Evolutionary conservation across 1,140 invertebrate genomes (phyloP), one percentile per base, ranked within the genome.

Genomic region (Carcinoscorpius rotundicauda): DNA sequence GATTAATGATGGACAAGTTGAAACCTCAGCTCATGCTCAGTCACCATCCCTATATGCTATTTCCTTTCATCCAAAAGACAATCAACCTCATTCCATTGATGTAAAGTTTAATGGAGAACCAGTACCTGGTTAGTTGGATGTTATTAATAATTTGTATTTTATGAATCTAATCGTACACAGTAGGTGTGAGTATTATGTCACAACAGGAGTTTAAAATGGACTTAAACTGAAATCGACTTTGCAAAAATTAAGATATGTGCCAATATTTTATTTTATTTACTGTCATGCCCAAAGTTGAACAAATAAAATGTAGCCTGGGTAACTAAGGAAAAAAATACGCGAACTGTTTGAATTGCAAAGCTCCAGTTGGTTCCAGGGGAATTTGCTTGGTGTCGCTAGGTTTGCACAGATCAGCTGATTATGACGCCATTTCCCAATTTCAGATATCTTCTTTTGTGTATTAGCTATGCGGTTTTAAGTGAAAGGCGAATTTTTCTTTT

Each of bases 41-140:
- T 93, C 93, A 57, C 87, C 92, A 50, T 93, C 97, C 74, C 90
- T 90, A 0, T 99, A 98, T 76, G 95, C 96, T 56, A 97, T 99
- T 68, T 93, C 91, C 6, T 99, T 98, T 76, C 93, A 91, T 9
- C 96, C 95, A 1, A 82, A 89, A 59, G 91, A 97, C 76, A 83
- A 89, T 3, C 84, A 88, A 58, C 82, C 85, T 53, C 96, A 99
- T 76, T 88, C 89, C 0, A 93, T 97, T 4, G 90, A 97, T 75
- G 80, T 99, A 51, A 83, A 91, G 64, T 99, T 98, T 77, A 99
- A 99, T 75, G 89, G 89, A 8, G 89, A 97, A 75, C 87, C 93
- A 77, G 93, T 98, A 5, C 93, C 92, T 62, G 93, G 93, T 84
- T 75, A 68, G 62, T 6, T 52, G 10, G 10, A 49, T 51, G 8